Evolutionary conservation across 2,113 vertebrate genomes (phyloP).

Genomic region (Calidris pygmaea): DNA sequence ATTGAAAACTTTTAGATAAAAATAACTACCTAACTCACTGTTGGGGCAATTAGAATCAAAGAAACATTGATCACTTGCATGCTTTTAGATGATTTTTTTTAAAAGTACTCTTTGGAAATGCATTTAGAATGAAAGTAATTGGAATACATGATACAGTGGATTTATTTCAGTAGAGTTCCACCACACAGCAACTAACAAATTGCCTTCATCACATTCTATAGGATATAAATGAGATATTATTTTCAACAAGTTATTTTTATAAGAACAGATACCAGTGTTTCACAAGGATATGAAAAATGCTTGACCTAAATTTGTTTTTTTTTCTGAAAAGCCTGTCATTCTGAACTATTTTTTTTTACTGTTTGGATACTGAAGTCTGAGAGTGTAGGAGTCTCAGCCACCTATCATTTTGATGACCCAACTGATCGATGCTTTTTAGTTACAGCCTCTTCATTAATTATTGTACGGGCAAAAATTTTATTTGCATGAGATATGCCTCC

Average conservation of each 20-base stretch:
- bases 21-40: conserved; percentile 25
- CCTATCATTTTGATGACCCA: neutral
- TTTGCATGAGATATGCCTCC: neutral
- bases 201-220: neutral
- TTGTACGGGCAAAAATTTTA: neutral
- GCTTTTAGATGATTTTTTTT: conserved; percentile 9
- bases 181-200: neutral
- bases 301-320: neutral
- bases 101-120: conserved; percentile 13
- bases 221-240: neutral
- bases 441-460: neutral
- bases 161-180: neutral
- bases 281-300: neutral
- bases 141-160: neutral
- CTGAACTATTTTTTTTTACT: neutral
- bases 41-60: conserved; percentile 31
- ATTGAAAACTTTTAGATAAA: conserved; percentile 48
- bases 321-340: neutral
- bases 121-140: conserved; percentile 11
- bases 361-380: neutral
- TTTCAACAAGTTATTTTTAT: neutral
- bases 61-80: conserved; percentile 31
- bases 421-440: neutral
- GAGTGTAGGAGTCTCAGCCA: neutral
- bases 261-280: neutral